Base-by-base conservation (phyloP, 2,888 invertebrate species). In the Nyleta sp. region DNA sequence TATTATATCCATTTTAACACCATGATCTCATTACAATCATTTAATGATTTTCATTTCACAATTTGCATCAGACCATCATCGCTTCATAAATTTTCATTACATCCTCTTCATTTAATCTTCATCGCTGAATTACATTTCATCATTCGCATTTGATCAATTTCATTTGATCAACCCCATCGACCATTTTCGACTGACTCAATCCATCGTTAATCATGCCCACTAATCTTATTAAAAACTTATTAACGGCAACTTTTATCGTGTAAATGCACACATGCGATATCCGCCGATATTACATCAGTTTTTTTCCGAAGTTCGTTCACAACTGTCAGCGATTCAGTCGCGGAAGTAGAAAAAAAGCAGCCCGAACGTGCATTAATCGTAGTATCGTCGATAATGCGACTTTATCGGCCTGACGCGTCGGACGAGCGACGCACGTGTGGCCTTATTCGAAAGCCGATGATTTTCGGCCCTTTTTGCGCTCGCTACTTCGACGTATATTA, bases 401-500 rank as follows among this genome's bases (percentile, higher is more conserved):
- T 65, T 75, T 75, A 75, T 79, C 75, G 46, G 31, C 44, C 46
- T 31, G 64, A 60, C 62, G 48, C 42, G 53, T 50, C 24, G 42
- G 13, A 57, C 52, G 64, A 28, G 33, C 48, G 40, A 70, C 53
- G 55, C 72, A 48, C 55, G 67, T 79, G 59, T 44, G 64, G 46
- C 76, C 52, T 57, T 76, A 68, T 64, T 70, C 55, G 64, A 40
- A 40, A 38, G 57, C 44, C 70, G 64, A 55, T 64, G 75, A 72
- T 68, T 72, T 57, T 79, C 28, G 50, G 55, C 59, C 52, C 60
- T 80, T 80, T 76, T 71, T 74, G 68, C 64, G 35, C 35, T 64
- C 55, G 35, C 42, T 64, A 60, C 74, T 80, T 68, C 70, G 68
- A 52, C 76, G 67, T 73, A 80, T 81, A 84, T 84, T 84, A 84